Base-by-base conservation (phyloP, 2,797 vertebrate species). In the Babyrousa celebensis region DNA sequence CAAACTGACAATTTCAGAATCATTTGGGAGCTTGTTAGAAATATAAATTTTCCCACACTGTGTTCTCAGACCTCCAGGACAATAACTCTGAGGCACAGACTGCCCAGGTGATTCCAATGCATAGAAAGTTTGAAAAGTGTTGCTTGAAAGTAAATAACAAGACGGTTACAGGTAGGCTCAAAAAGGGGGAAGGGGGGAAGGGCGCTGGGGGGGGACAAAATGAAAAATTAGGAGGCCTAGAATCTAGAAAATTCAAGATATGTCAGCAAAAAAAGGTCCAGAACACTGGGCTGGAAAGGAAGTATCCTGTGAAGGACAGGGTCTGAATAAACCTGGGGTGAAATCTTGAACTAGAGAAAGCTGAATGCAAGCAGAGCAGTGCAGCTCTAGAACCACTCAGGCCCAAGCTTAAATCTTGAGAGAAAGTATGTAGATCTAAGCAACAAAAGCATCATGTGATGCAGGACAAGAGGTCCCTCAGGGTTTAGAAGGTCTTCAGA, bases 1-100 rank as follows among this genome's bases (percentile, higher is more conserved):
- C 36, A 92, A 72, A 89, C 77, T 48, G 67, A 32, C 67, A 93
- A 63, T 67, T 85, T 92, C 83, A 93, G n/a, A 88, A 85, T 56
- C 60, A 82, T 27, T 80, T 78, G 32, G 17, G 6, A 92, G 77
- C 32, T 15, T 27, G 40, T 52, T 5, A 95, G 68, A 84, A 96
- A 93, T 9, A 68, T 52, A 82, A 72, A 92, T 56, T 54, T 36
- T 65, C 86, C 32, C 56, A 52, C 48, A 63, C n/a, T 36, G 27
- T 65, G 71, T 36, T 29, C 62, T 67, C n/a, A 62, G 75, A 67
- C n/a, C 74, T 77, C 58, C 12, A 15, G 36, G 70, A 67, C 40
- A 48, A 40, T 70, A n/a, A 65, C 43, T 68, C 78, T 36, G 48
- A 96, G 18, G 29, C 1, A 16, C 12, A 74, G 68, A 70, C 16